Conservation (phyloP, 2,888 invertebrate species). For the Craniophora ligustri region DNA sequence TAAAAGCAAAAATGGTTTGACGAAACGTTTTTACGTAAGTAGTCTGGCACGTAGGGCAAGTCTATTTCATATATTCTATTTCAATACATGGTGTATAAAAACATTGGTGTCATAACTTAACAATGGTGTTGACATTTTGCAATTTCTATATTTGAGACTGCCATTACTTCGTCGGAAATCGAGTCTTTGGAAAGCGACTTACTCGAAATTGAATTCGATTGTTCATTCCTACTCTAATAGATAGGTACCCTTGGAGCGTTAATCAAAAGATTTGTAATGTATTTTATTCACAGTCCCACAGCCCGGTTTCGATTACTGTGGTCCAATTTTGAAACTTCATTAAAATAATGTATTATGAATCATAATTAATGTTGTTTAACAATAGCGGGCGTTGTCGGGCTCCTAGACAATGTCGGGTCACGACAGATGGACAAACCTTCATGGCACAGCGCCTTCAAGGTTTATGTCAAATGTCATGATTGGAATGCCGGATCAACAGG, state of each 20-base stretch:
- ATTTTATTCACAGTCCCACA: conserved; percentile 33
- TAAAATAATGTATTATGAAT: conserved; percentile 46
- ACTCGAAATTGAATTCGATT: conserved; percentile 52
- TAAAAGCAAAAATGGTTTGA: conserved; percentile 16
- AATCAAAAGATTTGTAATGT: conserved; percentile 60
- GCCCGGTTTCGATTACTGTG: conserved; percentile 25
- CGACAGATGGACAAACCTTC: conserved; percentile 69
- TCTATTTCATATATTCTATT: not conserved
- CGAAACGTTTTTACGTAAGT: conserved; percentile 6
- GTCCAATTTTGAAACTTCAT: conserved; percentile 44
- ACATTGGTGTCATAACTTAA: conserved; percentile 11
- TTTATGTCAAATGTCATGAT: conserved; percentile 70
- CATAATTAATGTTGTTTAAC: conserved; percentile 61
- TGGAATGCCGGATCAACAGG: conserved; percentile 60
- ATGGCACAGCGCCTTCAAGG: conserved; percentile 61
- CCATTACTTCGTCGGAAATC: conserved; percentile 40
- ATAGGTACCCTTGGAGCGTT: conserved; percentile 60
- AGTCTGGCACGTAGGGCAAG: not conserved
- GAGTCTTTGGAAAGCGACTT: conserved; percentile 44
- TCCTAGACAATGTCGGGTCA: conserved; percentile 62
- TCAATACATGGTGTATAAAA: not conserved
- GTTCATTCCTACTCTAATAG: conserved; percentile 42
- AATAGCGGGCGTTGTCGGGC: conserved; percentile 67
- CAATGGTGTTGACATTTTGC: conserved; percentile 29
- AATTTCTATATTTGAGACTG: conserved; percentile 36